phyloP scores from a whole-genome alignment of 2,888 invertebrate genomes.

The Aspidiotus rigidus region DNA sequence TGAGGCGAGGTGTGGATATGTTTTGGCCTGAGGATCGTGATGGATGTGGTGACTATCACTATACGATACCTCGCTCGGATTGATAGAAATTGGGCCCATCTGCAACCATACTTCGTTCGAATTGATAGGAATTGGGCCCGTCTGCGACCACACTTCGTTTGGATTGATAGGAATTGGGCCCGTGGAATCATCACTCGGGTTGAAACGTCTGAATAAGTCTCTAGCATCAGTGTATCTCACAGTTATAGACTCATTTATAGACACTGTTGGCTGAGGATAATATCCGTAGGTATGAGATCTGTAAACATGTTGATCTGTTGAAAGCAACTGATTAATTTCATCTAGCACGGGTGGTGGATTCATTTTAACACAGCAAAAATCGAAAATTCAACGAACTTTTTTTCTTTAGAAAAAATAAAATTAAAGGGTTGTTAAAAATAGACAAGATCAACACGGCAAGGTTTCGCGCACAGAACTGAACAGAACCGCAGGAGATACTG shows the following conservation, averaged over 20 bases:
- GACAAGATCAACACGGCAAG: constrained; percentile 24
- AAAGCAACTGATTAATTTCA: constrained; percentile 12
- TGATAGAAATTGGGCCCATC: constrained; percentile 43
- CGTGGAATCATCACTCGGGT: constrained; percentile 47
- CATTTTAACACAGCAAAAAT: constrained; percentile 76
- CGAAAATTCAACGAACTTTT: no score
- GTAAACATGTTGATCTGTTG: constrained; percentile 36
- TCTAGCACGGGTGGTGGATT: constrained; percentile 46
- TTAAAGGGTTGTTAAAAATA: constrained; percentile 20
- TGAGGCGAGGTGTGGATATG: constrained; percentile 38
- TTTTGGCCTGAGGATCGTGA: constrained; percentile 39
- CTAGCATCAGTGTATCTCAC: constrained; percentile 49
- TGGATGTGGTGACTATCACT: constrained; percentile 9
- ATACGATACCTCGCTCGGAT: constrained; percentile 28
- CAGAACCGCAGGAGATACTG: constrained; percentile 6
- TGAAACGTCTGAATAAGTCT: constrained; percentile 69
- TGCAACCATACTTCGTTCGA: no score
- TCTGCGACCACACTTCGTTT: no score
- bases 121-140: no score
- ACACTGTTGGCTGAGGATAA: constrained; percentile 48
- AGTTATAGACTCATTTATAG: constrained; percentile 42
- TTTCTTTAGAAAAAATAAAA: no score
- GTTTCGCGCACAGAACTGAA: constrained; percentile 20
- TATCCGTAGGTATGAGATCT: no score
- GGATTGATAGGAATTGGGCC: no score